A percentile compares a stretch with the other conserved stretches of the same genome.
These are phyloP conservation scores for Laterallus jamaicensis DNA, from an alignment of 2,113 vertebrate species.

Conservation along the genomic window DNA sequence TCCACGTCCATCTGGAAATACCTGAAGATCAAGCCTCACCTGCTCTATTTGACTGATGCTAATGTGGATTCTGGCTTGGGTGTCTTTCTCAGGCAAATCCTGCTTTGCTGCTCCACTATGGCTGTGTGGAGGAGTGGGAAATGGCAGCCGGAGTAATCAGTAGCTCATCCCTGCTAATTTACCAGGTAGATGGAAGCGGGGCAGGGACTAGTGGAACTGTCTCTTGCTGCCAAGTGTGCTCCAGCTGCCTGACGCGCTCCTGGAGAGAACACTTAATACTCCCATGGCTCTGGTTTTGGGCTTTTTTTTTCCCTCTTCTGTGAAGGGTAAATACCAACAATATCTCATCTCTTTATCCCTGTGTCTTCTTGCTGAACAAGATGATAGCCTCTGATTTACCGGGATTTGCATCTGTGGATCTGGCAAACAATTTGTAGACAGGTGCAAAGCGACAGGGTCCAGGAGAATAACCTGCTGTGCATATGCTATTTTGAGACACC, in stretches of 20 bases:
- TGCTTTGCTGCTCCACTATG: neutral
- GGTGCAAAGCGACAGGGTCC: neutral
- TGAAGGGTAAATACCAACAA: neutral
- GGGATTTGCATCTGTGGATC: neutral
- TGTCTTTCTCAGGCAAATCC: neutral
- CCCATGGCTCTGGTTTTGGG: neutral
- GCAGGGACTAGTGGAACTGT: neutral
- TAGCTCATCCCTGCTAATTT: neutral
- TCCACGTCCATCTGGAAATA: neutral
- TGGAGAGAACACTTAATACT: neutral
- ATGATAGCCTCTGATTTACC: neutral
- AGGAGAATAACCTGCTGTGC: neutral
- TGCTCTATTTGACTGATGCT: rapidly evolving
- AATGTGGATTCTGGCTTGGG: neutral
- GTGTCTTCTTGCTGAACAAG: neutral
- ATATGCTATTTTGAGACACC: neutral
- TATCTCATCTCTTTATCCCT: neutral
- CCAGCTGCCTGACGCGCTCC: neutral
- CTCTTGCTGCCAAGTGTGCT: neutral
- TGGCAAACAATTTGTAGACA: constrained; percentile 6
- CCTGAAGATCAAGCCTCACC: neutral
- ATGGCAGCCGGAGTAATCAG: neutral
- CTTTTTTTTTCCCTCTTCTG: neutral
- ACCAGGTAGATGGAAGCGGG: neutral
- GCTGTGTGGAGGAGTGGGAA: neutral